A percentile compares a stretch with the other conserved stretches of the same genome.
These are phyloP conservation scores for Sminthopsis crassicaudata DNA, from an alignment of 2,113 vertebrate species.

Conservation along the genomic window DNA sequence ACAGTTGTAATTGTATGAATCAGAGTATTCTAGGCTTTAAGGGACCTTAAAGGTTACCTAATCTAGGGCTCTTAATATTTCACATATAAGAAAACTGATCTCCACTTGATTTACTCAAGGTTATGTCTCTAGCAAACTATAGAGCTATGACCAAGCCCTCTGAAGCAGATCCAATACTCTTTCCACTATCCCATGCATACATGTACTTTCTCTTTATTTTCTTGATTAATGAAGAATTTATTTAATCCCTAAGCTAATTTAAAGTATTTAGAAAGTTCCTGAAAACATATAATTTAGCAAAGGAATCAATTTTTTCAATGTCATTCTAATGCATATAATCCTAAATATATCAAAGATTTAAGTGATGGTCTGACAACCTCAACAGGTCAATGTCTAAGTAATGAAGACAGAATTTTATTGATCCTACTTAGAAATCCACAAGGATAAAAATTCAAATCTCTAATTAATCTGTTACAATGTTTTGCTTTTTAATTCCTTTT, in stretches of 20 bases:
- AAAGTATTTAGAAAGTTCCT: constrained; percentile 28
- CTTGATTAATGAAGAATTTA: background rate
- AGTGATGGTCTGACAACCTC: background rate
- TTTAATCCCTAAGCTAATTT: constrained; percentile 13
- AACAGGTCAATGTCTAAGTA: background rate
- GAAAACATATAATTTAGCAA: background rate
- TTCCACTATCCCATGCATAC: background rate
- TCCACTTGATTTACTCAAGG: too few species aligned
- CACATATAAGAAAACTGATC: too few species aligned
- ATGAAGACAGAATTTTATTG: background rate
- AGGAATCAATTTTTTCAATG: constrained; percentile 6
- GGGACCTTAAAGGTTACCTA: too few species aligned
- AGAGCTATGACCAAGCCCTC: too few species aligned
- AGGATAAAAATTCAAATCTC: background rate
- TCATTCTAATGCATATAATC: constrained; percentile 16
- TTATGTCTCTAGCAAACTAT: too few species aligned
- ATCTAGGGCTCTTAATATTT: too few species aligned
- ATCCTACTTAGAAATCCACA: background rate
- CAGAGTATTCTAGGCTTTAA: too few species aligned
- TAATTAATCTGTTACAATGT: too few species aligned
- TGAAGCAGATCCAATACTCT: too few species aligned
- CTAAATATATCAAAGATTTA: background rate
- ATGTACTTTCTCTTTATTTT: constrained; percentile 7
- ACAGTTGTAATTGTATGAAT: background rate
- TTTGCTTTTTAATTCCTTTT: too few species aligned